phyloP scores from a whole-genome alignment of 1,140 invertebrate genomes.

The Papilio glaucus region DNA sequence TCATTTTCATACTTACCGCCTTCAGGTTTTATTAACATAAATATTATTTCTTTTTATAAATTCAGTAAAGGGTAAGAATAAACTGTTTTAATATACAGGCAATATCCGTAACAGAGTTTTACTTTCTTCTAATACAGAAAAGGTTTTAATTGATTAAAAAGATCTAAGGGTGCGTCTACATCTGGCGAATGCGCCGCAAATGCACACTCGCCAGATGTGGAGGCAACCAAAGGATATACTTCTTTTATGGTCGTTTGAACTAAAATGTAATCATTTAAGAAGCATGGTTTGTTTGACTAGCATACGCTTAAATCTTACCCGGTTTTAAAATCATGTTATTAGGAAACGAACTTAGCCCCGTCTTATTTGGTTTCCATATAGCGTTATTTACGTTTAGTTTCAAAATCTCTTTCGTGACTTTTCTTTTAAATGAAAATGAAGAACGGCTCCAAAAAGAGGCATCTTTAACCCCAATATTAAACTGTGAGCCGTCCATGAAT shows the following conservation, averaged over 20 bases:
- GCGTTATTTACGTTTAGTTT: background rate
- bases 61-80: conserved; percentile 1
- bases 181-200: too few relatives aligned
- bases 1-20: conserved; percentile 58
- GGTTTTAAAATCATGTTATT: too few relatives aligned
- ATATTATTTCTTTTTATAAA: conserved; percentile 44
- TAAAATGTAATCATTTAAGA: too few relatives aligned
- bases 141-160: too few relatives aligned
- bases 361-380: too few relatives aligned
- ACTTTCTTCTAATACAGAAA: background rate
- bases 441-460: conserved; percentile 30
- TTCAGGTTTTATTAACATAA: conserved; percentile 43
- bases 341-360: too few relatives aligned
- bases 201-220: too few relatives aligned
- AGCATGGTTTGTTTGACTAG: too few relatives aligned
- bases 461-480: conserved; percentile 58
- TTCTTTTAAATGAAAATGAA: conserved; percentile 39
- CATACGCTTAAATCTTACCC: too few relatives aligned
- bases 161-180: too few relatives aligned
- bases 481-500: conserved; percentile 62
- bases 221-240: too few relatives aligned
- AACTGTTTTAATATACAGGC: conserved; percentile 18
- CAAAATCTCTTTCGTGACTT: background rate
- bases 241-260: too few relatives aligned
- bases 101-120: background rate